A percentile compares a stretch with the other conserved stretches of the same genome.
Conservation (phyloP, 2,113 vertebrate species). For the Sorex fumeus region DNA sequence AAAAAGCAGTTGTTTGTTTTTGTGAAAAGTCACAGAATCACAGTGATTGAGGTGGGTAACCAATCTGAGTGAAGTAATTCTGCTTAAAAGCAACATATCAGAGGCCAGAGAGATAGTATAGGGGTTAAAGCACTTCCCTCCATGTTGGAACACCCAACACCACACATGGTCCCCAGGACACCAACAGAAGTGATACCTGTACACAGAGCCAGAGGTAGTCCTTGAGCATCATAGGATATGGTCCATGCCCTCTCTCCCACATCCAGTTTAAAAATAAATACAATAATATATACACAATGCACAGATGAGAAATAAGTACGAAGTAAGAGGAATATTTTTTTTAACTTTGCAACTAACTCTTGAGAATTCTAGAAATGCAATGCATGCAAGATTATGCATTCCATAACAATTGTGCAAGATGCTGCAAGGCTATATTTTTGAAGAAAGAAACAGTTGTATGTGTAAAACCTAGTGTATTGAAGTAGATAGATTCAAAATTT, state of each 20-base stretch:
- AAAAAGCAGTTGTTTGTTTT: constrained; percentile 13
- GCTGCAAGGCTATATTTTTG: too few relatives aligned
- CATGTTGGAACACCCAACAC: too few relatives aligned
- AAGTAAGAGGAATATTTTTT: neutral
- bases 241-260: neutral
- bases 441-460: neutral
- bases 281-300: neutral
- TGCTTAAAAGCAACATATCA: constrained; percentile 25
- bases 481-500: neutral
- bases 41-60: neutral
- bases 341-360: constrained; percentile 14
- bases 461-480: neutral
- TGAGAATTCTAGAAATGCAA: constrained; percentile 44
- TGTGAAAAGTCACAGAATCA: neutral
- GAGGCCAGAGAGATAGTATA: too few relatives aligned
- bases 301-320: neutral
- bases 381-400: too few relatives aligned
- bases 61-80: constrained; percentile 9
- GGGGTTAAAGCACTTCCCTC: too few relatives aligned
- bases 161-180: too few relatives aligned
- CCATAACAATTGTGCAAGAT: too few relatives aligned
- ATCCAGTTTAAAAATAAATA: too few relatives aligned
- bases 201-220: neutral
- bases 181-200: too few relatives aligned
- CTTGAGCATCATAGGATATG: neutral